Conservation (phyloP, 30 jellyfish, hydroid and myxozoan genomes). For the Mastigias papua region DNA sequence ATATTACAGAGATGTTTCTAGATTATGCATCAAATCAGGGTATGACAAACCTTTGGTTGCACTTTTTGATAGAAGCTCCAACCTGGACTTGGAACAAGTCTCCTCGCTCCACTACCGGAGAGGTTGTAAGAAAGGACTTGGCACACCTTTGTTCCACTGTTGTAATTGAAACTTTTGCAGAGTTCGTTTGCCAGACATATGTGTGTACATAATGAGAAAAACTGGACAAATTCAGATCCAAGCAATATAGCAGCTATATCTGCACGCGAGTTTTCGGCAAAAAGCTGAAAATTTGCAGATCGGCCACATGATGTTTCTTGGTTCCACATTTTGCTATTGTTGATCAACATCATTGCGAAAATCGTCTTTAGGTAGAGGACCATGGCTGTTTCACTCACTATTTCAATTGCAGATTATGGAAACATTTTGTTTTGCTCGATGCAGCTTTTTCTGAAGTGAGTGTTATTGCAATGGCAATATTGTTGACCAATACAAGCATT, state of each 20-base stretch:
- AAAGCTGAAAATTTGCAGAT: not conserved
- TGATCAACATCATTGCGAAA: not conserved
- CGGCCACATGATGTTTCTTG: not conserved
- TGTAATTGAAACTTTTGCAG: not conserved
- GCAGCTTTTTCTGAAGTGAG: too few species aligned
- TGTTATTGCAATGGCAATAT: too few species aligned
- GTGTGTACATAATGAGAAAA: not conserved
- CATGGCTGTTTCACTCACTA: too few species aligned
- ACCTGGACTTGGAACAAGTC: not conserved
- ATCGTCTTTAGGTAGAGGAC: accelerated
- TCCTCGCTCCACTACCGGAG: not conserved
- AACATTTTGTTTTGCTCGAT: too few species aligned
- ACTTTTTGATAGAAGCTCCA: not conserved
- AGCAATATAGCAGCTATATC: not conserved
- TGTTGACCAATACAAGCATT: too few species aligned
- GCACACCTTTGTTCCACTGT: accelerated
- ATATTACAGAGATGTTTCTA: too few species aligned
- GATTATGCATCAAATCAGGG: too few species aligned
- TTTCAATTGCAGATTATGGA: too few species aligned
- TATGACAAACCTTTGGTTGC: not conserved
- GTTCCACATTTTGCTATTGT: not conserved
- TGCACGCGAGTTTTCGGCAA: not conserved
- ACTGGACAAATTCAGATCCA: not conserved
- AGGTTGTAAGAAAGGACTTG: not conserved
- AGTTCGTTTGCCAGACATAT: not conserved